Evolutionary conservation across 2,113 vertebrate genomes (phyloP).

Genomic region (Acanthisitta chloris): DNA sequence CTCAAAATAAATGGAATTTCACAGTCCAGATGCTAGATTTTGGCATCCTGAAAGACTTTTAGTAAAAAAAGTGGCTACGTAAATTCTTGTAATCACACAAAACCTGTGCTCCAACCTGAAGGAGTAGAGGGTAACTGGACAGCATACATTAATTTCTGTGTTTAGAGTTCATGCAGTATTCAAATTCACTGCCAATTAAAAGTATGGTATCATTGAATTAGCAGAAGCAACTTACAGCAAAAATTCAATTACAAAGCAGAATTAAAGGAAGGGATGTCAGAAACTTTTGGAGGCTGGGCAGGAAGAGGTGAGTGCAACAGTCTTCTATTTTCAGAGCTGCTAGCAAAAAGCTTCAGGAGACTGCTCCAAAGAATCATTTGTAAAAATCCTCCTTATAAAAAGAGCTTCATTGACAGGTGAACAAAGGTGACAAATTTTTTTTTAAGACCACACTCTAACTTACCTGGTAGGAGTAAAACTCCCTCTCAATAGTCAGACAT

Average conservation of each 20-base stretch:
- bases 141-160: background rate
- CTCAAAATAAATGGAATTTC: background rate
- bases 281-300: slow-evolving; percentile 23
- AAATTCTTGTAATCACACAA: background rate
- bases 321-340: background rate
- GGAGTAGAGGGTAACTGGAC: background rate
- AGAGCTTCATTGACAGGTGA: background rate
- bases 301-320: background rate
- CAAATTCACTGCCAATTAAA: slow-evolving; percentile 37
- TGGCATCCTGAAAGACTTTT: background rate
- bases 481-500: fast-evolving
- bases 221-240: slow-evolving; percentile 24
- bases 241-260: slow-evolving; percentile 47
- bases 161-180: background rate
- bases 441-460: background rate
- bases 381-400: background rate
- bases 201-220: slow-evolving; percentile 42
- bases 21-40: background rate
- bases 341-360: background rate
- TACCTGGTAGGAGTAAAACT: background rate
- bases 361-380: background rate
- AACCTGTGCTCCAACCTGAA: background rate
- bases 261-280: slow-evolving; percentile 48
- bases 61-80: background rate
- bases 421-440: background rate